Conservation (phyloP, 2,797 vertebrate species). For the Gallirallus australis region DNA sequence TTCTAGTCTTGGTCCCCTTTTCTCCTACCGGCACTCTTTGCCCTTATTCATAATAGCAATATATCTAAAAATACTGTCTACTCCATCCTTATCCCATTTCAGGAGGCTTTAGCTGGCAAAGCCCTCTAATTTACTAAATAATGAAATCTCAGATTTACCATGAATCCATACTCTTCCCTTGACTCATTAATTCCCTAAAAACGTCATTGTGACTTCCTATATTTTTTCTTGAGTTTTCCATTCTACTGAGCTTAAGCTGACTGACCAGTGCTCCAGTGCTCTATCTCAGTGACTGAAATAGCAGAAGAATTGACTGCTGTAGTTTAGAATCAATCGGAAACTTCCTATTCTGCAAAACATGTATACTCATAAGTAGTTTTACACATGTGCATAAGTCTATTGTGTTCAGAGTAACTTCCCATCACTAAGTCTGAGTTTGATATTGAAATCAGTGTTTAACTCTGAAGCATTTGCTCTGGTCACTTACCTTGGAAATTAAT, state of each 20-base stretch:
- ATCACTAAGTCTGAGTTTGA: background rate
- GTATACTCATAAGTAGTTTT: background rate
- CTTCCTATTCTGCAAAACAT: background rate
- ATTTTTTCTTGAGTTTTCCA: background rate
- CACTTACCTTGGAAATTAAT: background rate
- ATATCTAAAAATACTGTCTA: background rate
- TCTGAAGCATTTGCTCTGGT: background rate
- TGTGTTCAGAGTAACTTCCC: background rate
- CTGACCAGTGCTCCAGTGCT: background rate
- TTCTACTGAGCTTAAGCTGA: background rate
- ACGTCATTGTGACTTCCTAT: background rate
- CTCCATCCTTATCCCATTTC: background rate
- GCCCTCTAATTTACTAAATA: background rate
- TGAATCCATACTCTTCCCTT: background rate
- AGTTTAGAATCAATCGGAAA: background rate
- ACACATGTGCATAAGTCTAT: background rate
- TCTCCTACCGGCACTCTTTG: background rate
- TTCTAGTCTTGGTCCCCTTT: background rate
- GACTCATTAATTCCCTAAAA: background rate
- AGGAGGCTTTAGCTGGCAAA: background rate
- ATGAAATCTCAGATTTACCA: background rate
- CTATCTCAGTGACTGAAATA: background rate
- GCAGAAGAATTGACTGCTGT: background rate
- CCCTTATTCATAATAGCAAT: background rate
- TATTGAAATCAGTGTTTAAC: background rate